A percentile compares a stretch with the other conserved stretches of the same genome.
Conservation (phyloP, 2,888 invertebrate species). For the Masnerella sp. region DNA sequence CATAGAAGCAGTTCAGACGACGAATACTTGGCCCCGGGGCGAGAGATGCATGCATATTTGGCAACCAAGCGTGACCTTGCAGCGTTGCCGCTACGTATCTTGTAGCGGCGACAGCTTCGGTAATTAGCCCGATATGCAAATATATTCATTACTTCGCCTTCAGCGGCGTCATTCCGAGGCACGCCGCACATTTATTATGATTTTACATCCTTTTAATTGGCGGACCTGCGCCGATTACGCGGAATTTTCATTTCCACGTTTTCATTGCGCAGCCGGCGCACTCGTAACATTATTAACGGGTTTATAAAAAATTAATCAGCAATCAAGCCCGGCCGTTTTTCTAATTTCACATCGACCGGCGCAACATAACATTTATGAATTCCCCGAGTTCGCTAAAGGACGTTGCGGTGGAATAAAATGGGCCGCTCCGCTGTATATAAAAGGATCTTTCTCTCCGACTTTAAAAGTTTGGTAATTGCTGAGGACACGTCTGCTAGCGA, state of each 20-base stretch:
- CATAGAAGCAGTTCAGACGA: slow-evolving; percentile 69
- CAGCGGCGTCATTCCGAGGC: slow-evolving; percentile 40
- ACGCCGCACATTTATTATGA: slow-evolving; percentile 21
- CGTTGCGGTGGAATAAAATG: slow-evolving; percentile 32
- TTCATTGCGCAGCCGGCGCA: not conserved
- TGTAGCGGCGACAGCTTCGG: slow-evolving; percentile 73
- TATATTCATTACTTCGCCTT: slow-evolving; percentile 76
- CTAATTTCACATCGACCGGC: slow-evolving; percentile 20
- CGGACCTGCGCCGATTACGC: not conserved
- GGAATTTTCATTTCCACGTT: no score
- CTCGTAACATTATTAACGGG: not conserved
- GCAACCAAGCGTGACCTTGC: slow-evolving; percentile 71
- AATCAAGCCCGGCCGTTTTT: slow-evolving; percentile 8
- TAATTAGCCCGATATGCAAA: slow-evolving; percentile 77
- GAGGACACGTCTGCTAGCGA: slow-evolving; percentile 75
- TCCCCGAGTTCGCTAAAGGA: slow-evolving; percentile 20
- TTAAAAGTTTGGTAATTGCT: slow-evolving; percentile 77
- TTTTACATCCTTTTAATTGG: slow-evolving; percentile 21
- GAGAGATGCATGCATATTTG: slow-evolving; percentile 76
- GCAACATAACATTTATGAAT: slow-evolving; percentile 35
- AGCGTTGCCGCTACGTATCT: slow-evolving; percentile 66
- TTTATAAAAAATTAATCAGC: slow-evolving; percentile 13
- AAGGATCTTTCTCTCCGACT: slow-evolving; percentile 71
- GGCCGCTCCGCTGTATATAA: slow-evolving; percentile 51
- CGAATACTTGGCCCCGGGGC: slow-evolving; percentile 69